Evolutionary conservation across 2,888 invertebrate genomes (phyloP).

Genomic region (Onthophagus sagittarius): DNA sequence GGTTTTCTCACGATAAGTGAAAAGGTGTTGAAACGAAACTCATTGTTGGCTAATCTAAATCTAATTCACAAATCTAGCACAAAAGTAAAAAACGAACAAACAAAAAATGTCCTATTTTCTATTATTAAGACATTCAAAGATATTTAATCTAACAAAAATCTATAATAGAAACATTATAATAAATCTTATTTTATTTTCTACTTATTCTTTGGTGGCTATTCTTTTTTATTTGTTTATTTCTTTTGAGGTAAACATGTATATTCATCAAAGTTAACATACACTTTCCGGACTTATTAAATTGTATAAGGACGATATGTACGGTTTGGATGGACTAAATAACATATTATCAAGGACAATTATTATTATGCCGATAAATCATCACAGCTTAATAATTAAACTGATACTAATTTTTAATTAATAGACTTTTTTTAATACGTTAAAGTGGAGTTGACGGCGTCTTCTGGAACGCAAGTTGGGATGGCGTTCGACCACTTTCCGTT

Average conservation of each 20-base stretch:
- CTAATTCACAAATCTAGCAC: no score
- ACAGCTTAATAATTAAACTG: not conserved
- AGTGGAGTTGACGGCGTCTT: constrained; percentile 15
- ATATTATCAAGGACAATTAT: constrained; percentile 1
- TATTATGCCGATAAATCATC: constrained; percentile 1
- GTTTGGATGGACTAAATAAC: constrained; percentile 9
- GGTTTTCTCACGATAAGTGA: not conserved
- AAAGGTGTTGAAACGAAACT: no score
- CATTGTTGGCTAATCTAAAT: no score
- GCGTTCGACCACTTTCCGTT: constrained; percentile 85
- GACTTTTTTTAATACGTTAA: not conserved
- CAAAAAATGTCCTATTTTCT: no score
- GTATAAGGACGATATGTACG: constrained; percentile 8
- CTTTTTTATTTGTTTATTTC: not conserved
- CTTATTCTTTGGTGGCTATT: not conserved
- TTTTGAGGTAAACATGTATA: not conserved
- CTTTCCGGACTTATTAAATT: not conserved
- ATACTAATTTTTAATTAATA: not conserved
- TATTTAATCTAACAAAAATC: no score
- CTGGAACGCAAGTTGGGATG: constrained; percentile 66
- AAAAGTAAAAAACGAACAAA: no score
- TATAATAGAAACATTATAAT: no score
- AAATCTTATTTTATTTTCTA: not conserved
- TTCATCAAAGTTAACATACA: not conserved
- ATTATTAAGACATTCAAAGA: no score